Conservation (phyloP, 2,888 invertebrate species). For the Acleris cristana region DNA sequence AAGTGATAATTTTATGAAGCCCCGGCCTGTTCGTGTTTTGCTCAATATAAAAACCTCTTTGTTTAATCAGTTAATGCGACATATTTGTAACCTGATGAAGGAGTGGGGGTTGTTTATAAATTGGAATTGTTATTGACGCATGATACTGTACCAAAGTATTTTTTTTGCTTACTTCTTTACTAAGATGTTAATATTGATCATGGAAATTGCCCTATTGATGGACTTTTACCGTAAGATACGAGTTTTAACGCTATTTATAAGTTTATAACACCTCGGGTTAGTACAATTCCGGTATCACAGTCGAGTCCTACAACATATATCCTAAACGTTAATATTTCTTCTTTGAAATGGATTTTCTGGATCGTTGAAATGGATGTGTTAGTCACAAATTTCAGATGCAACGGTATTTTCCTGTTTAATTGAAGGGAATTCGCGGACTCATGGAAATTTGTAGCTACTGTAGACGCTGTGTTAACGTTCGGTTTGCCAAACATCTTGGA, state of each 20-base stretch:
- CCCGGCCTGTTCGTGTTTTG: conserved; percentile 13
- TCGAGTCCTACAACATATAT: neutral
- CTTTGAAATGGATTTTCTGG: neutral
- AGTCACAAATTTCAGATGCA: conserved; percentile 1
- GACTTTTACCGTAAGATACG: too few relatives aligned
- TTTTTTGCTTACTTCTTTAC: neutral
- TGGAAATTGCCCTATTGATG: too few relatives aligned
- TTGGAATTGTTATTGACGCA: neutral
- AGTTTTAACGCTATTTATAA: too few relatives aligned
- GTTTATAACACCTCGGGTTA: conserved; percentile 2
- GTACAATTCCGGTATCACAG: neutral
- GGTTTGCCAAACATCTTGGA: conserved; percentile 47
- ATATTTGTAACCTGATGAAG: conserved; percentile 1
- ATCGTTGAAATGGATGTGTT: conserved; percentile 1
- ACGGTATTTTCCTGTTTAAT: conserved; percentile 40
- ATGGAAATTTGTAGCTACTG: conserved; percentile 41
- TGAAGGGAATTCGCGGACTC: conserved; percentile 37
- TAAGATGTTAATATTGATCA: too few relatives aligned
- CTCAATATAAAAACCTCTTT: conserved; percentile 26
- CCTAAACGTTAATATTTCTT: neutral
- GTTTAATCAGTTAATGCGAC: conserved; percentile 21
- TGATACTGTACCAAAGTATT: neutral
- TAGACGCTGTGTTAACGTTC: conserved; percentile 46
- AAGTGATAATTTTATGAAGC: conserved; percentile 30
- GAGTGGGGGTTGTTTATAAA: neutral